A percentile compares a stretch with the other conserved stretches of the same genome.
These are phyloP conservation scores for Athripsodes cinereus DNA, from an alignment of 2,888 invertebrate genomes.

Conservation along the genomic window DNA sequence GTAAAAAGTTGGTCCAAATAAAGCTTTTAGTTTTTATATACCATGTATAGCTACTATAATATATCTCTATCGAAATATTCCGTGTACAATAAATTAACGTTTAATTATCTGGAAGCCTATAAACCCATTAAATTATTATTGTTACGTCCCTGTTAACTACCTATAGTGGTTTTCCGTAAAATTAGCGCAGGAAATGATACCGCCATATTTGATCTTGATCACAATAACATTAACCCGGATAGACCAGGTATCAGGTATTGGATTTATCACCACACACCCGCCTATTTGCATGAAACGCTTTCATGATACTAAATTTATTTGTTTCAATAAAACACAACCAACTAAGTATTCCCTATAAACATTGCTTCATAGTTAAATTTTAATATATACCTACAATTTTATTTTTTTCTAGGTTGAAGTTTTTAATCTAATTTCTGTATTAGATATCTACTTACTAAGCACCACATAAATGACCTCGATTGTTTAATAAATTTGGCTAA, in stretches of 20 bases:
- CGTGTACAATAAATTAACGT: too few relatives aligned
- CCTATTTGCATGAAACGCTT: conserved; percentile 2
- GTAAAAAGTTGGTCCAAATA: too few relatives aligned
- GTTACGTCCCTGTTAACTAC: too few relatives aligned
- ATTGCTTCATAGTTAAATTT: too few relatives aligned
- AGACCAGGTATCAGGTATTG: not conserved
- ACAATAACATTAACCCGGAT: conserved; percentile 12
- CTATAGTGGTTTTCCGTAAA: conserved; percentile 13
- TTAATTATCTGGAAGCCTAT: too few relatives aligned
- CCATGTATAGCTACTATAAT: too few relatives aligned
- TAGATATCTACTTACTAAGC: not conserved
- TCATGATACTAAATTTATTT: not conserved
- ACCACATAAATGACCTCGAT: not conserved
- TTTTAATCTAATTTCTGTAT: not conserved
- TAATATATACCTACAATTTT: too few relatives aligned
- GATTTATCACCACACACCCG: conserved; percentile 13
- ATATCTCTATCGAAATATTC: too few relatives aligned
- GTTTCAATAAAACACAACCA: not conserved
- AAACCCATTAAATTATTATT: too few relatives aligned
- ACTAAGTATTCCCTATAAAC: not conserved
- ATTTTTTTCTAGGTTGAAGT: not conserved
- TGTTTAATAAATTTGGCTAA: not conserved
- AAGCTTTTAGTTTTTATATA: too few relatives aligned
- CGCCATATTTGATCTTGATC: conserved; percentile 16
- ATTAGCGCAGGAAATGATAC: conserved; percentile 18